Conservation (phyloP, 1,140 invertebrate genomes). For the Drosophila bipectinata region DNA sequence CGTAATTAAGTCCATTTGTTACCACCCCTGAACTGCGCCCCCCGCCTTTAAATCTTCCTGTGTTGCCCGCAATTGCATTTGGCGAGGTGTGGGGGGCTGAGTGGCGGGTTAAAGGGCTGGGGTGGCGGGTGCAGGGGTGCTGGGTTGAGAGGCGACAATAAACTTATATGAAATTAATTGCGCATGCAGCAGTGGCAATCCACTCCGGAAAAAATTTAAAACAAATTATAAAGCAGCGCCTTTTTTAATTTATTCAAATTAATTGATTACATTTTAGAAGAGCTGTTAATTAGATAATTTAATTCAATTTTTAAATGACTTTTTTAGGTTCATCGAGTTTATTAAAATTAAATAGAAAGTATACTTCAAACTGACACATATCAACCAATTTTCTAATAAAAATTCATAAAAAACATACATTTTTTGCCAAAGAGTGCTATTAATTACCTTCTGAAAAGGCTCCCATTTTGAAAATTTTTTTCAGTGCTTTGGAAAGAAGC, state of each 20-base stretch:
- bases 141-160: conserved; percentile 74
- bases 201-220: conserved; percentile 7
- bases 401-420: not conserved
- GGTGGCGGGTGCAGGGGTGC: conserved; percentile 22
- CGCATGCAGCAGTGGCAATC: conserved; percentile 59
- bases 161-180: conserved; percentile 82
- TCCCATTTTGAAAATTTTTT: not conserved
- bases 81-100: conserved; percentile 1
- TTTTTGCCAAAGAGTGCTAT: no score
- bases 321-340: not conserved
- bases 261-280: conserved; percentile 1
- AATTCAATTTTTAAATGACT: not conserved
- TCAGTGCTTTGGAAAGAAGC: conserved; percentile 8
- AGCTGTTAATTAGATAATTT: not conserved
- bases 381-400: not conserved
- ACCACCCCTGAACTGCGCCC: conserved; percentile 13
- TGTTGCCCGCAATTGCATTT: conserved; percentile 58
- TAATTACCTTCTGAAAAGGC: no score
- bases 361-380: no score
- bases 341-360: not conserved
- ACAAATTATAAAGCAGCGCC: not conserved
- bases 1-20: conserved; percentile 82
- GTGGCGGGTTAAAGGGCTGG: conserved; percentile 13
- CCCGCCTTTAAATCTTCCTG: conserved; percentile 19
- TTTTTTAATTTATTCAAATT: not conserved